Percentiles rank a stretch among this genome's conserved stretches.
Conservation (phyloP, 1,140 invertebrate genomes). For the Drosophila auraria region DNA sequence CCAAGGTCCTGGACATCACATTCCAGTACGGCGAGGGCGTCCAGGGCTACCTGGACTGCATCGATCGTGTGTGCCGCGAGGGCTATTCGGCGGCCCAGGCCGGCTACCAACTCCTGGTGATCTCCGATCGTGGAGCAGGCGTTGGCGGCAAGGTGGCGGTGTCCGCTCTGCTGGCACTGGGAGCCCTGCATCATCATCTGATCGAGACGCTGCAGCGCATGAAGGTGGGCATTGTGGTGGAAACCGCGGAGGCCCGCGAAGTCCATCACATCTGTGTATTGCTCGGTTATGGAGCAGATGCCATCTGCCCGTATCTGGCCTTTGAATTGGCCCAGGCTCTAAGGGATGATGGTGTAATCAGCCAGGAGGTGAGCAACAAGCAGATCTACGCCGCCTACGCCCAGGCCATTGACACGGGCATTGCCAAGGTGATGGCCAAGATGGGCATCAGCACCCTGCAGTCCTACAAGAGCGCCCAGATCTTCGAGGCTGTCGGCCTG, state of each 20-base stretch:
- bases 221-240: conserved; percentile 97
- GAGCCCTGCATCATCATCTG: conserved; percentile 97
- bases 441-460: conserved; percentile 99
- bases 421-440: conserved; percentile 98
- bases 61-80: conserved; percentile 93
- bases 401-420: conserved; percentile 91
- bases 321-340: conserved; percentile 95
- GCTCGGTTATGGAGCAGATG: conserved; percentile 98
- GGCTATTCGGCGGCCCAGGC: conserved; percentile 92
- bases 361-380: conserved; percentile 91
- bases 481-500: conserved; percentile 99
- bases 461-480: conserved; percentile 99
- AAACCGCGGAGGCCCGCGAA: conserved; percentile 97
- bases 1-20: conserved; percentile 95
- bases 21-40: conserved; percentile 91
- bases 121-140: conserved; percentile 94
- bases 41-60: conserved; percentile 90
- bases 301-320: conserved; percentile 98
- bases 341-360: conserved; percentile 92
- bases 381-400: conserved; percentile 90
- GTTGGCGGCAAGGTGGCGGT: conserved; percentile 89
- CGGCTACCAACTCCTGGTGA: conserved; percentile 94
- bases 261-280: conserved; percentile 99
- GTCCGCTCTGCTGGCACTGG: conserved; percentile 94
- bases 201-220: conserved; percentile 98